A percentile compares a stretch with the other conserved stretches of the same genome.
Conservation (phyloP, 2,888 invertebrate genomes). For the Xanthia togata region DNA sequence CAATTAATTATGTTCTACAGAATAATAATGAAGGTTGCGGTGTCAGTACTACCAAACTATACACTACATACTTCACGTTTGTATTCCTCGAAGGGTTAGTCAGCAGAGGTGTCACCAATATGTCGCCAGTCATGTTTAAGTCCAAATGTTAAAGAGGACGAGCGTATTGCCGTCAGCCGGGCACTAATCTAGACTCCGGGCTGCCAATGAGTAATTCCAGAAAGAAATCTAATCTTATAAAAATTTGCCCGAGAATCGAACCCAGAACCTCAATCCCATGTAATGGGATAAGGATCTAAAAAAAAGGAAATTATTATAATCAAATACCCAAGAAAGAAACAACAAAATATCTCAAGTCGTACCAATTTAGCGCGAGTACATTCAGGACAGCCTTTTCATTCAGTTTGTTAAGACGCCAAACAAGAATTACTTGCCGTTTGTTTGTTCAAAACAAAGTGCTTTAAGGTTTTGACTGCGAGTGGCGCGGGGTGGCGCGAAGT, state of each 20-base stretch:
- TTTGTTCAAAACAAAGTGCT: constrained; percentile 36
- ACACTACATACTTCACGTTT: too few relatives aligned
- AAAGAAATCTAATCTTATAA: neutral
- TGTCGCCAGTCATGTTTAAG: neutral
- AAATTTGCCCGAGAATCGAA: neutral
- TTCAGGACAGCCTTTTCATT: constrained; percentile 25
- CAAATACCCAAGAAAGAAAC: constrained; percentile 12
- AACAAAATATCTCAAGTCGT: constrained; percentile 4
- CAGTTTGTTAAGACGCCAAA: constrained; percentile 27
- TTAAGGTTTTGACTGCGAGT: neutral
- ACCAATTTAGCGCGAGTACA: constrained; percentile 27
- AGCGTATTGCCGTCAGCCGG: neutral
- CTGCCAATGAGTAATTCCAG: too few relatives aligned
- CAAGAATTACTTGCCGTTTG: constrained; percentile 40
- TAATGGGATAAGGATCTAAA: neutral
- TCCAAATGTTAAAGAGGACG: neutral
- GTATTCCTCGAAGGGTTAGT: too few relatives aligned
- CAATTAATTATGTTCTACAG: constrained; percentile 12
- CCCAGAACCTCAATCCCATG: neutral
- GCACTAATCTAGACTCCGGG: neutral
- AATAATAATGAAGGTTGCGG: neutral
- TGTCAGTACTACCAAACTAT: neutral
- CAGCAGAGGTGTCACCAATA: neutral
- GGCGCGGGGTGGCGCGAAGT: neutral
- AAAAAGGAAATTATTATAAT: too few relatives aligned